Conservation (phyloP, 2,797 vertebrate genomes). For the Nyctalus aviator region DNA sequence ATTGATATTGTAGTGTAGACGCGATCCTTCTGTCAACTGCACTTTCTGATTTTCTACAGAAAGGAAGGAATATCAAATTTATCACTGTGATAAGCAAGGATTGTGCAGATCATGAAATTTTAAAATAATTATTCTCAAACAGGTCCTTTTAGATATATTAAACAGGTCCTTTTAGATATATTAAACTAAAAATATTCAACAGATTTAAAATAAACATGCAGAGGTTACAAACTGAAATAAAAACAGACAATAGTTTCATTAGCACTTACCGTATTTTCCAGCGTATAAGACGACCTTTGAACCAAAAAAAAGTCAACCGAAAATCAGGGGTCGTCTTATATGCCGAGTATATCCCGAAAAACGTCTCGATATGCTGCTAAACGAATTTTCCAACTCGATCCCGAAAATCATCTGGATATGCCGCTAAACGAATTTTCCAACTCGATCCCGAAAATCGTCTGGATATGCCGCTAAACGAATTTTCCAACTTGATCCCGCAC, state of each 20-base stretch:
- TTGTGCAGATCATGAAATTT: conserved; percentile 54
- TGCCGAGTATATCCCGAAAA: too few relatives aligned
- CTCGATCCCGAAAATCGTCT: too few relatives aligned
- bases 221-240: conserved; percentile 36
- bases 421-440: too few relatives aligned
- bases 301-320: too few relatives aligned
- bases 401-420: too few relatives aligned
- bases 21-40: conserved; percentile 91
- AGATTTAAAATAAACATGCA: conserved; percentile 58
- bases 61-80: conserved; percentile 79
- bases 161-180: conserved; percentile 65
- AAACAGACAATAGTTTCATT: conserved; percentile 2
- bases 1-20: conserved; percentile 92
- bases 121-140: conserved; percentile 62
- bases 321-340: too few relatives aligned
- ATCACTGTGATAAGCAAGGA: conserved; percentile 71
- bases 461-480: too few relatives aligned
- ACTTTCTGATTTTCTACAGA: conserved; percentile 95
- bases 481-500: too few relatives aligned
- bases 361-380: too few relatives aligned
- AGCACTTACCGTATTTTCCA: too few relatives aligned
- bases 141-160: conserved; percentile 59
- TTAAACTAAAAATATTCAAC: conserved; percentile 53
- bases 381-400: too few relatives aligned
- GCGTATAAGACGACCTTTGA: too few relatives aligned